A percentile compares a stretch with the other conserved stretches of the same genome.
Conservation (phyloP, 2,888 invertebrate genomes). For the Trissolcus brochymenae region DNA sequence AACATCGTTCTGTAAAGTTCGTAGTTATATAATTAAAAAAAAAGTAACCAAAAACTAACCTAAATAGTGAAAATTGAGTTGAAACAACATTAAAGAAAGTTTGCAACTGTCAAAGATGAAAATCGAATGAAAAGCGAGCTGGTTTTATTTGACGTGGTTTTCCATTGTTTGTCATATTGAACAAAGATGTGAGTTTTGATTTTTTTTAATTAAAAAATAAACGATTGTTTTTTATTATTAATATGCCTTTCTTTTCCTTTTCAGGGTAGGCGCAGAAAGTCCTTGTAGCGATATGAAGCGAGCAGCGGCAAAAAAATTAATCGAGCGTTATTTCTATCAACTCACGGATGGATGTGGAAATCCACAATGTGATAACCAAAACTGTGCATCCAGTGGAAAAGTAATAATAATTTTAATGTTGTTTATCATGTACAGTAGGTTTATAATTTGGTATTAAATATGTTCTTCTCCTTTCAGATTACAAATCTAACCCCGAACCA, state of each 20-base stretch:
- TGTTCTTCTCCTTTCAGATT: slow-evolving; percentile 72
- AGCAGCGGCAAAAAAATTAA: slow-evolving; percentile 86
- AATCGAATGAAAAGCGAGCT: no score
- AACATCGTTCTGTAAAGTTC: neutral
- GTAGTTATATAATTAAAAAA: slow-evolving; percentile 3
- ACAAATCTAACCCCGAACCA: slow-evolving; percentile 89
- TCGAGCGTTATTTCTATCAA: slow-evolving; percentile 95
- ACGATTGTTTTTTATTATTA: no score
- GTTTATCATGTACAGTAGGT: neutral
- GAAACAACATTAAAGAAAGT: no score
- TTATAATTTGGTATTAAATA: neutral
- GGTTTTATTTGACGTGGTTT: neutral
- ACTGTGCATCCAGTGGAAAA: slow-evolving; percentile 93
- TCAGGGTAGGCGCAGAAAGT: slow-evolving; percentile 74
- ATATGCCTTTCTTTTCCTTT: slow-evolving; percentile 12
- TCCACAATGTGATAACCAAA: slow-evolving; percentile 88
- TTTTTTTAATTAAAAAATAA: no score
- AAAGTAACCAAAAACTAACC: no score
- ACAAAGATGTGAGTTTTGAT: neutral
- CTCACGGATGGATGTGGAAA: slow-evolving; percentile 95
- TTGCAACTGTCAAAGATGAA: neutral
- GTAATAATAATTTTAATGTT: slow-evolving; percentile 75
- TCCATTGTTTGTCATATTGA: neutral
- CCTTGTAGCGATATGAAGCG: slow-evolving; percentile 77
- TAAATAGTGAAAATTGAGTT: no score